Evolutionary conservation across 2,888 invertebrate genomes (phyloP), one percentile per base, ranked within the genome.

Genomic region (Atrina japonica): DNA sequence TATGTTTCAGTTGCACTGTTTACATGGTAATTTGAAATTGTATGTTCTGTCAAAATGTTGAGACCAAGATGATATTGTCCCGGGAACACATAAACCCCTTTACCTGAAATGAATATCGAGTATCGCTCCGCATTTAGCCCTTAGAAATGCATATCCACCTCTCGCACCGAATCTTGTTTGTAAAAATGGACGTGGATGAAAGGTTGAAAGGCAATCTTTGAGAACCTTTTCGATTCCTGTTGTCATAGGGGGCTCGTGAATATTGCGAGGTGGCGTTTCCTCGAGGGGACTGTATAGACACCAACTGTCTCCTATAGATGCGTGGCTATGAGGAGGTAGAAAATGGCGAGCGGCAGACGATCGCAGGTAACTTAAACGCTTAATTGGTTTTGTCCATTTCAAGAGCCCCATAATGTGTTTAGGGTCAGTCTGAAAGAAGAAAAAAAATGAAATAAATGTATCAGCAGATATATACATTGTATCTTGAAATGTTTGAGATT

Each of bases 151-250:
- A 29, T 58, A 60, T 23, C 76, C 74, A 7, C 80, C 80, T 59
- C 73, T 68, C 0, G 78, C 78, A 45, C 69, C 67, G 47, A 78
- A 80, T 23, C 80, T 58, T 21, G 75, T 59, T 2, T 70, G 66
- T 3, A 81, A 47, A 53, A 83, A 85, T 9, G 83, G 80, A 21
- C 71, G 70, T 47, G 72, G 61, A 71, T 85, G 85, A 65, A 85
- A 81, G 43, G 78, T 74, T 40, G 58, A 59, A 7, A 80, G 69
- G 45, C 78, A 56, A 29, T 69, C 66, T 45, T 29, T 68, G 7
- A 80, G 18, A 16, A 77, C 58, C 2, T 25, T 49, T 11, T 80
- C 53, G 3, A 74, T 61, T 1, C 68, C 70, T 0, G 43, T 52
- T 3, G 66, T 49, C 7, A 56, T 49, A 7, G 75, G 76, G 29